Evolutionary conservation across 2,888 invertebrate genomes (phyloP).

Genomic region (Hydraecia micacea): DNA sequence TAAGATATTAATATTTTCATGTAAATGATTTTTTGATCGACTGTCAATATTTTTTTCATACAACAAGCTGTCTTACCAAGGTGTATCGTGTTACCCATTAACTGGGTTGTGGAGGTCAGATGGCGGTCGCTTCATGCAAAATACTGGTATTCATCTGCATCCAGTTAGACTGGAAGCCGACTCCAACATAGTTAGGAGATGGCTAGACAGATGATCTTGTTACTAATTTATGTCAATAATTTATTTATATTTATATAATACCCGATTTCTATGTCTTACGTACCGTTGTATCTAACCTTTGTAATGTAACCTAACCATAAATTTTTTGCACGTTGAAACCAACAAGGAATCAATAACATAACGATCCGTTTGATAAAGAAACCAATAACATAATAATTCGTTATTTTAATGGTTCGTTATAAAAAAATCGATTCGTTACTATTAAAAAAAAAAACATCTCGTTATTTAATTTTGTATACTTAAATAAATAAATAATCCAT

Average conservation of each 20-base stretch:
- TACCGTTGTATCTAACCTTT: not conserved
- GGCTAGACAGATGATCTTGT: not conserved
- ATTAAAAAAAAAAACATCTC: no score
- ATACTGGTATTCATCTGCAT: not conserved
- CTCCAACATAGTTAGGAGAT: not conserved
- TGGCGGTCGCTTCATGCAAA: no score
- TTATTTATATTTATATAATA: no score
- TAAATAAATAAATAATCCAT: no score
- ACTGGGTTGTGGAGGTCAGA: not conserved
- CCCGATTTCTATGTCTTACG: not conserved
- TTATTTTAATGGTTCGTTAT: no score
- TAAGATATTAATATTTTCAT: slow-evolving; percentile 50
- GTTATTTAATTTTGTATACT: no score
- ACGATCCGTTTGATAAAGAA: not conserved
- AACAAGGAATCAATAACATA: not conserved
- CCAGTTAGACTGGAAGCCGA: not conserved
- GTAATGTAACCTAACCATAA: not conserved
- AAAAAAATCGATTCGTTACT: no score
- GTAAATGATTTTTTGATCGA: not conserved
- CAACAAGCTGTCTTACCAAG: no score
- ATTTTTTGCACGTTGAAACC: not conserved
- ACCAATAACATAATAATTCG: no score
- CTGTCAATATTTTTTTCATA: not conserved
- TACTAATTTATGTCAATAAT: not conserved
- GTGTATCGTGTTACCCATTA: not conserved